Evolutionary conservation across 2,797 vertebrate species (phyloP).

Genomic region (Lagodon rhomboides): DNA sequence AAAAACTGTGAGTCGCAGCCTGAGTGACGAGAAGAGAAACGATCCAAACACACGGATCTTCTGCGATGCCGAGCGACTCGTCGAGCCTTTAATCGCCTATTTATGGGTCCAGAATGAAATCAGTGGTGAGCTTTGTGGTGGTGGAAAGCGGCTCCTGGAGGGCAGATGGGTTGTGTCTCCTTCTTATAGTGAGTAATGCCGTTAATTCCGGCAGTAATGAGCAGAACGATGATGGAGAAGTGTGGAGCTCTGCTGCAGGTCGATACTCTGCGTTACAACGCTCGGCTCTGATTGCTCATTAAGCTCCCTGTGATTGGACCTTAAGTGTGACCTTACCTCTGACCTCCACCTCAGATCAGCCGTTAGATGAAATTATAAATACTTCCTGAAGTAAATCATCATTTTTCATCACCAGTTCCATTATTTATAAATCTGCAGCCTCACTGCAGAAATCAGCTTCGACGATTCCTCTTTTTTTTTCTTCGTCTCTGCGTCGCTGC

Average conservation of each 20-base stretch:
- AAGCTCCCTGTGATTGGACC: conserved; percentile 52
- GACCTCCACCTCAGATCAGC: conserved; percentile 58
- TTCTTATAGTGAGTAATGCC: conserved; percentile 81
- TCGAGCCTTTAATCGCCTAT: conserved; percentile 9
- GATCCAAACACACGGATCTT: neutral
- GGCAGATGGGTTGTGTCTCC: conserved; percentile 79
- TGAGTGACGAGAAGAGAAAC: neutral
- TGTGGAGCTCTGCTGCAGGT: conserved; percentile 66
- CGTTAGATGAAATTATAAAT: conserved; percentile 40
- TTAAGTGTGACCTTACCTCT: conserved; percentile 58
- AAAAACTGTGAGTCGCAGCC: too few relatives aligned
- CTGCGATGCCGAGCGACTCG: conserved; percentile 4
- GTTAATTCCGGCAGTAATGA: conserved; percentile 81
- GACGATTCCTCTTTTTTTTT: conserved; percentile 2
- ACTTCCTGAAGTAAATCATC: conserved; percentile 34
- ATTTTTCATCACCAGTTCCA: conserved; percentile 34
- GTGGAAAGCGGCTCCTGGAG: conserved; percentile 52
- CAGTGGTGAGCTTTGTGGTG: conserved; percentile 44
- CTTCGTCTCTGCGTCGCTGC: conserved; percentile 21
- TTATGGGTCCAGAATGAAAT: conserved; percentile 36
- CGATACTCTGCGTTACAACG: conserved; percentile 67
- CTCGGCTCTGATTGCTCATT: conserved; percentile 62
- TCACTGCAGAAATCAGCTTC: neutral
- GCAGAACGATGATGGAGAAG: conserved; percentile 79
- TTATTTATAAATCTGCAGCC: neutral